A percentile compares a stretch with the other conserved stretches of the same genome.
Evolutionary conservation across 2,113 vertebrate species (phyloP).

Genomic region (Meleagris gallopavo): DNA sequence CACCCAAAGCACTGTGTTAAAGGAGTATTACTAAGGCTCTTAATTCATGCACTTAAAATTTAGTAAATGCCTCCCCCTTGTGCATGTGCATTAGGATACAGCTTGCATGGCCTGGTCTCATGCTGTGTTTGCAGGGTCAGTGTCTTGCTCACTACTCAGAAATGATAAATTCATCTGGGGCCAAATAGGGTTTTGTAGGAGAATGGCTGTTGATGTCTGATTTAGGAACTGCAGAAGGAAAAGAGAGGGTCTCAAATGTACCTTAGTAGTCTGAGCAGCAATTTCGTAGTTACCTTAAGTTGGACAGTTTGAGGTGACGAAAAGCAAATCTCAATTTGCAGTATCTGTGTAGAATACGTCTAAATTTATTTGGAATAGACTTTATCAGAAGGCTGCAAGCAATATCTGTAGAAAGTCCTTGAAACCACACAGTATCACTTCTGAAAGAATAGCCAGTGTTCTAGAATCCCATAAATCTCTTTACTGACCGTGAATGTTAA

Average conservation of each 20-base stretch:
- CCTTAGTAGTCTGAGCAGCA: not conserved
- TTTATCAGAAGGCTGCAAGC: not conserved
- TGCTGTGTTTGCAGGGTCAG: not conserved
- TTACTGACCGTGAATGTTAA: not conserved
- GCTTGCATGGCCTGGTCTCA: not conserved
- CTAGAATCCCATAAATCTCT: not conserved
- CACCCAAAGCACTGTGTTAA: accelerated
- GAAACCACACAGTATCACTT: not conserved
- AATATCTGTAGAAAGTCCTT: not conserved
- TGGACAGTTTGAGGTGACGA: not conserved
- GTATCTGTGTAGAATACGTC: not conserved
- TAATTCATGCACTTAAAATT: not conserved
- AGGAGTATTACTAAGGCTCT: not conserved
- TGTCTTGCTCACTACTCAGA: not conserved
- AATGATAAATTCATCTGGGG: not conserved
- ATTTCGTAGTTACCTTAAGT: not conserved
- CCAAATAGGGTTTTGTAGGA: not conserved
- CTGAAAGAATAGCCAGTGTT: not conserved
- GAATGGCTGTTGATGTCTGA: not conserved
- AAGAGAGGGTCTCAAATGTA: not conserved
- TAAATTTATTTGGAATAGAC: not conserved
- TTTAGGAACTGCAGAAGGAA: not conserved
- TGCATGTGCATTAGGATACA: slow-evolving; percentile 45
- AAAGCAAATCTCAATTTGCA: not conserved
- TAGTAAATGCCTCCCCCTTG: slow-evolving; percentile 64